Percentiles rank a stretch among this genome's conserved stretches.
Evolutionary conservation across 2,797 vertebrate species (phyloP).

Genomic region (Syndactyla subalaris): DNA sequence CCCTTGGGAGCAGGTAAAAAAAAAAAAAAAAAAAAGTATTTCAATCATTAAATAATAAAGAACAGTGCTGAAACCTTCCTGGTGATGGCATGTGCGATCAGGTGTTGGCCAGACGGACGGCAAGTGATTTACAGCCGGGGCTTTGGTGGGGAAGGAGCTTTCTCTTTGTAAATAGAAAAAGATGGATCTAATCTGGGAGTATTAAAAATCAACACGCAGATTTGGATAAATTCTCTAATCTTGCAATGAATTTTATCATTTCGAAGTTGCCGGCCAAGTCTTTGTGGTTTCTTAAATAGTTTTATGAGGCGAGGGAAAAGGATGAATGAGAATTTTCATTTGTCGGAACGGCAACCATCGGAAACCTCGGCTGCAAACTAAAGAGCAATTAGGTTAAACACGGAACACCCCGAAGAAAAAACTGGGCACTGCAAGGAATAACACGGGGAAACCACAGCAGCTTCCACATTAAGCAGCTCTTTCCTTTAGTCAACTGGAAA

Average conservation of each 20-base stretch:
- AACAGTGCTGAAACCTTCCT: conserved; percentile 30
- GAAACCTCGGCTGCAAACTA: background rate
- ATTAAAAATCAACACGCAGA: conserved; percentile 40
- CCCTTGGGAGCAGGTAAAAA: background rate
- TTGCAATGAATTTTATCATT: background rate
- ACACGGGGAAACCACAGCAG: background rate
- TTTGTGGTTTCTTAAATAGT: conserved; percentile 19
- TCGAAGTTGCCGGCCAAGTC: background rate
- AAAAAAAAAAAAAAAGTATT: background rate
- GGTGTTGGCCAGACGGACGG: background rate
- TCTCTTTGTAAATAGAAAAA: background rate
- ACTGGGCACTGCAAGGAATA: background rate
- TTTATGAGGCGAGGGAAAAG: conserved; percentile 12
- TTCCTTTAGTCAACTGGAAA: background rate
- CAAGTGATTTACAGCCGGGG: background rate
- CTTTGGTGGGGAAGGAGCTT: background rate
- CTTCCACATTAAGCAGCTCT: background rate
- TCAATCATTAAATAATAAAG: conserved; percentile 39
- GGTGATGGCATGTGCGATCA: conserved; percentile 15
- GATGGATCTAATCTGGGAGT: background rate
- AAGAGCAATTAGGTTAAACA: conserved; percentile 5
- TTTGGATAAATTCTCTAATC: conserved; percentile 26
- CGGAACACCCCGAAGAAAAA: background rate
- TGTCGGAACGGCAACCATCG: background rate
- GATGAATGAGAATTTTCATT: conserved; percentile 13